These are phyloP conservation scores for Tetragonula carbonaria DNA, from an alignment of 2,888 invertebrate species.

Conservation along the genomic window DNA sequence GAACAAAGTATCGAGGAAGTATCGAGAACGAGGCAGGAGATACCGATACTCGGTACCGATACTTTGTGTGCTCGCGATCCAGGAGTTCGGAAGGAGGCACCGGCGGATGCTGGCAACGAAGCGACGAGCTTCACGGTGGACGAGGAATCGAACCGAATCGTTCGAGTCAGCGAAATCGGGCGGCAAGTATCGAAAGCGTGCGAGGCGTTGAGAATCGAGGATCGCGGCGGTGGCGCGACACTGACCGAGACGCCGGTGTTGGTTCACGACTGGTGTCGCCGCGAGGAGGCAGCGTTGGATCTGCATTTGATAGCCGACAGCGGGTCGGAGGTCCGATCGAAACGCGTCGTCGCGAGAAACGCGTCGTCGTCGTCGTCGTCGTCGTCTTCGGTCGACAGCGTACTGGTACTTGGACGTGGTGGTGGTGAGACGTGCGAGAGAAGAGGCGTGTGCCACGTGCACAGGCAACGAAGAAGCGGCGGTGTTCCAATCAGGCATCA, in stretches of 20 bases:
- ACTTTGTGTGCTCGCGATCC: conserved; percentile 18
- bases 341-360: conserved; percentile 48
- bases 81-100: conserved; percentile 25
- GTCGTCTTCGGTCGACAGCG: conserved; percentile 19
- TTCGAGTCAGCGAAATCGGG: neutral
- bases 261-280: conserved; percentile 54
- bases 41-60: conserved; percentile 12
- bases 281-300: conserved; percentile 60
- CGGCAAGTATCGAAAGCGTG: conserved; percentile 9
- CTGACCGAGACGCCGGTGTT: conserved; percentile 47
- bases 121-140: conserved; percentile 38
- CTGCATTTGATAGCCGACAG: conserved; percentile 47
- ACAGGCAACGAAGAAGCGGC: conserved; percentile 47
- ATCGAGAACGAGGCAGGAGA: conserved; percentile 31
- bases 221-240: conserved; percentile 1
- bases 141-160: conserved; percentile 8
- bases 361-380: conserved; percentile 13
- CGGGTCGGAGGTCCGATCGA: conserved; percentile 54
- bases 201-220: conserved; percentile 37
- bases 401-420: neutral
- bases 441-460: conserved; percentile 45
- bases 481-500: conserved; percentile 50
- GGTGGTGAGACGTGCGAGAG: conserved; percentile 38
- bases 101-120: conserved; percentile 50
- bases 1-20: neutral